These are phyloP conservation scores for Hydrolagus colliei DNA, from an alignment of 2,797 vertebrate genomes.

Conservation along the genomic window DNA sequence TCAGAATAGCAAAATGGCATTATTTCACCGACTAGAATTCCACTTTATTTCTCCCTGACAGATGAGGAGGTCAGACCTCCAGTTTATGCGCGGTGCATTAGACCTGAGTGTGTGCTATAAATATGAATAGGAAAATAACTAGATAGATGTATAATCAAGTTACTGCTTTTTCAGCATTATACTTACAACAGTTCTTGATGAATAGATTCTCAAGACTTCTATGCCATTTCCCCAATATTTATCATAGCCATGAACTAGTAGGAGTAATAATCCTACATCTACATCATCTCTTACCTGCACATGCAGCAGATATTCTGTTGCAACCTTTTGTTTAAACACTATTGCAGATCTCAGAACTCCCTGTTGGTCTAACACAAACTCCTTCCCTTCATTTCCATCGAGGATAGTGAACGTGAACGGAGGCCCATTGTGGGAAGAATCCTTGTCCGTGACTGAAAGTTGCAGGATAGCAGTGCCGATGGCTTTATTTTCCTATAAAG, in stretches of 20 bases:
- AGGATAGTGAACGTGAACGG: conserved; percentile 83
- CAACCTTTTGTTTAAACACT: conserved; percentile 73
- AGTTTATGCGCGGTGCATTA: too few relatives aligned
- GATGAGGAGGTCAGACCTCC: too few relatives aligned
- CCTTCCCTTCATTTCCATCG: conserved; percentile 80
- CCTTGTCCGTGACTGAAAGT: conserved; percentile 83
- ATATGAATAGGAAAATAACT: too few relatives aligned
- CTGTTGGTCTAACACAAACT: conserved; percentile 75
- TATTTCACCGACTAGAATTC: too few relatives aligned
- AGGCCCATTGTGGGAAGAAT: conserved; percentile 87
- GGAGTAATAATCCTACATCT: neutral
- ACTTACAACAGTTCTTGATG: too few relatives aligned
- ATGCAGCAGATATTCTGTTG: conserved; percentile 73
- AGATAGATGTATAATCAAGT: too few relatives aligned
- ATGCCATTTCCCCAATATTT: neutral
- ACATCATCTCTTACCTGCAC: conserved; percentile 70
- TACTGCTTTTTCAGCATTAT: too few relatives aligned
- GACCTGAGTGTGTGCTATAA: too few relatives aligned
- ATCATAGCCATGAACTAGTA: neutral
- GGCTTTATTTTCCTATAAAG: conserved; percentile 85
- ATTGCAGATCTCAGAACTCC: conserved; percentile 79
- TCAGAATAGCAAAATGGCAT: too few relatives aligned
- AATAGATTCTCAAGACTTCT: too few relatives aligned
- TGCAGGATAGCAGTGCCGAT: conserved; percentile 86
- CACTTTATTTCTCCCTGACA: too few relatives aligned